Evolutionary conservation across 1,140 invertebrate species (phyloP), one percentile per base, ranked within the genome.

Genomic region (Hyles vespertilio): DNA sequence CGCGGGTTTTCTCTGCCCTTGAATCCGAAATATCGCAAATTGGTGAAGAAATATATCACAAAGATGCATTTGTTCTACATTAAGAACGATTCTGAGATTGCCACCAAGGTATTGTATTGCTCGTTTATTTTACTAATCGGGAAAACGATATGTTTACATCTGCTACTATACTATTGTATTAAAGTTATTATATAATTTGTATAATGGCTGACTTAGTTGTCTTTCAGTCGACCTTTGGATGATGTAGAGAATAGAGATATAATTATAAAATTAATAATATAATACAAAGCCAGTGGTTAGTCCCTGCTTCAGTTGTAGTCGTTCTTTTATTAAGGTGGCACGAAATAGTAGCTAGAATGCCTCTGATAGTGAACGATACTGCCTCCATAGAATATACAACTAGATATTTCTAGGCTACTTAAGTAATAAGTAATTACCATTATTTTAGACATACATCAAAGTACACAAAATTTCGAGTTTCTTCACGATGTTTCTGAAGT

Each of bases 391-490:
- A 45, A 45, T 8, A 46, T 10, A 8, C 44, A 11, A 8, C 11
- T 9, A 9, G 44, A 46, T 3, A 46, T 46, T 10, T 45, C 1
- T 45, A 45, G 43, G 7, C n/a, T 7, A 45, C 2, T 2, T 45
- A 45, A 7, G 43, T 8, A 45, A 45, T n/a, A 45, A 45, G 7
- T 45, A 45, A 45, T n/a, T 8, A 45, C 43, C 10, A 12, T n/a
- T 6, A 5, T 44, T 12, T 32, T 36, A 54, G 52, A 54, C 52
- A 44, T 36, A 54, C 22, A 9, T 11, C 12, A 36, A 36, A 8
- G 40, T 54, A 11, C 64, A 77, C 48, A 65, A 60, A 33, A 32
- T 73, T 2, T 75, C 62, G 34, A 63, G 73, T 50, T 63, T 71
- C 34, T 69, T 54, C 45, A 67, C 68, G 6, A 10, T 75, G 5